Evolutionary conservation across 2,113 vertebrate species (phyloP).

Genomic region (Pangasianodon hypophthalmus): DNA sequence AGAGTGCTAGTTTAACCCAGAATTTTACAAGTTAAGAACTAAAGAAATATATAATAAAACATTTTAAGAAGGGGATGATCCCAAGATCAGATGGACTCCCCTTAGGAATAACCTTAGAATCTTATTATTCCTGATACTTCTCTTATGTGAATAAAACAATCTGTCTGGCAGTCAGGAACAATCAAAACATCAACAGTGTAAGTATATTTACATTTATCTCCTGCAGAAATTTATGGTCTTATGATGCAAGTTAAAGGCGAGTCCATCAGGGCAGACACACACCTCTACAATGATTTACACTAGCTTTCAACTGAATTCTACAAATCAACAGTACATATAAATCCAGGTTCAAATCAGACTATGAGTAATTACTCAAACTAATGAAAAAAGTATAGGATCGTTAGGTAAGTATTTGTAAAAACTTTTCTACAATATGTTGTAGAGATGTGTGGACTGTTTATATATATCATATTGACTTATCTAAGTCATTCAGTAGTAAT

Average conservation of each 20-base stretch:
- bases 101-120: not conserved
- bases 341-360: not conserved
- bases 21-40: not conserved
- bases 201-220: not conserved
- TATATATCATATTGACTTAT: not conserved
- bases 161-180: not conserved
- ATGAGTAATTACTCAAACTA: not conserved
- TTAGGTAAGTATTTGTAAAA: not conserved
- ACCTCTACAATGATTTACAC: not conserved
- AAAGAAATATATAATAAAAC: not conserved
- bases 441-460: slow-evolving; percentile 4
- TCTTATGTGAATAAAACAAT: not conserved
- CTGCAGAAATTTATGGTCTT: not conserved
- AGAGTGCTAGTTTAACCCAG: not conserved
- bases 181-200: not conserved
- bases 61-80: not conserved
- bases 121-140: not conserved
- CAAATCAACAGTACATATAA: not conserved
- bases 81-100: not conserved
- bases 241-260: not conserved
- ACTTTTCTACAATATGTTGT: not conserved
- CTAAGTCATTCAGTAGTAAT: slow-evolving; percentile 24
- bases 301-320: not conserved
- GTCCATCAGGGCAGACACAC: not conserved
- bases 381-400: not conserved